These are phyloP conservation scores for Hydrotaea diabolus DNA, from an alignment of 2,888 invertebrate genomes.

Conservation along the genomic window DNA sequence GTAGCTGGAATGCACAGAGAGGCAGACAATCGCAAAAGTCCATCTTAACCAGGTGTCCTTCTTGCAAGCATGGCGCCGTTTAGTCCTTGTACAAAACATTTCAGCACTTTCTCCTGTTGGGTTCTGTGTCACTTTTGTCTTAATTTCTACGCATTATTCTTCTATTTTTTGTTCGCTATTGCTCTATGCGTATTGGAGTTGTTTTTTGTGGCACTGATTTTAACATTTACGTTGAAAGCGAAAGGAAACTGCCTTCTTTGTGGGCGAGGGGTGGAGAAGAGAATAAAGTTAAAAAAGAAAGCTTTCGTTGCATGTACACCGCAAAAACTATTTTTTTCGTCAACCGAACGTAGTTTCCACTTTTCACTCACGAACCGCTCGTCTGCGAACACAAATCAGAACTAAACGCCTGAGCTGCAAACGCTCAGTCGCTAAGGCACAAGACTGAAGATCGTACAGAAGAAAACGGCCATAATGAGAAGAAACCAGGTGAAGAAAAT, in stretches of 20 bases:
- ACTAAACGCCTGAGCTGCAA: slow-evolving; percentile 75
- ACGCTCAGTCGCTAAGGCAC: slow-evolving; percentile 48
- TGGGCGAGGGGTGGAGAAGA: not conserved
- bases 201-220: slow-evolving; percentile 49
- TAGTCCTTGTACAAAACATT: slow-evolving; percentile 64
- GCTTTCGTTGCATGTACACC: slow-evolving; percentile 28
- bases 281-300: slow-evolving; percentile 61
- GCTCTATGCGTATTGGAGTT: not conserved
- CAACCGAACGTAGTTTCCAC: slow-evolving; percentile 14
- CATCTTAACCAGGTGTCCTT: slow-evolving; percentile 74
- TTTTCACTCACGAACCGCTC: slow-evolving; percentile 74
- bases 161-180: not conserved
- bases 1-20: slow-evolving; percentile 45
- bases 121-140: slow-evolving; percentile 55
- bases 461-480: slow-evolving; percentile 47
- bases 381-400: slow-evolving; percentile 78
- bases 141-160: slow-evolving; percentile 22
- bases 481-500: slow-evolving; percentile 62
- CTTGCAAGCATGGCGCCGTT: slow-evolving; percentile 67
- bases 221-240: slow-evolving; percentile 53
- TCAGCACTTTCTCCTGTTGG: not conserved
- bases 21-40: slow-evolving; percentile 54
- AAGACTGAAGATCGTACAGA: slow-evolving; percentile 43
- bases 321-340: slow-evolving; percentile 32
- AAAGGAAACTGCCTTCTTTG: slow-evolving; percentile 44